These are phyloP conservation scores for Drosophila subquinaria DNA, from an alignment of 2,888 invertebrate genomes.

Conservation along the genomic window DNA sequence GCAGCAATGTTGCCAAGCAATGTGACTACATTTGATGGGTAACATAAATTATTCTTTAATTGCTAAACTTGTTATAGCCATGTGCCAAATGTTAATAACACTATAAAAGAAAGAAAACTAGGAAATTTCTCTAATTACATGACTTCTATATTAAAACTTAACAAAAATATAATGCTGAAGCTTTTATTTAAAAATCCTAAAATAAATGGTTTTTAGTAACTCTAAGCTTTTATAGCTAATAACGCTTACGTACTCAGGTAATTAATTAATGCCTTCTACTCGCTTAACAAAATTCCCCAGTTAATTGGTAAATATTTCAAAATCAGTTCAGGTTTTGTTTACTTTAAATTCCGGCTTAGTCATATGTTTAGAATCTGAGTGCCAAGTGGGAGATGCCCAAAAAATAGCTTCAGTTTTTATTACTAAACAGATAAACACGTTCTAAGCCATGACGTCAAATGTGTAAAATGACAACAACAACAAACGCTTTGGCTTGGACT, in stretches of 20 bases:
- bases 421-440: slow-evolving; percentile 41
- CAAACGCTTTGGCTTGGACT: slow-evolving; percentile 4
- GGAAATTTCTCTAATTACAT: background rate
- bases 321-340: slow-evolving; percentile 28
- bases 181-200: background rate
- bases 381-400: slow-evolving; percentile 12
- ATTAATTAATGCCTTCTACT: slow-evolving; percentile 19
- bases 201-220: background rate
- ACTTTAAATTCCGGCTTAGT: slow-evolving; percentile 39
- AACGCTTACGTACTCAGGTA: background rate
- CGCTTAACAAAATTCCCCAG: slow-evolving; percentile 22
- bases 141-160: background rate
- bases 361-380: slow-evolving; percentile 41
- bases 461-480: slow-evolving; percentile 23
- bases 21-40: background rate
- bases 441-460: slow-evolving; percentile 49
- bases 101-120: background rate
- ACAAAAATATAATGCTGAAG: no score
- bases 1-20: slow-evolving; percentile 25
- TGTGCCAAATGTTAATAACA: slow-evolving; percentile 3
- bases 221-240: no score
- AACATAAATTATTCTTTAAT: slow-evolving; percentile 1
- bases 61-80: background rate
- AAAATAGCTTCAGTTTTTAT: slow-evolving; percentile 27
- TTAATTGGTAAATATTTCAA: slow-evolving; percentile 39